Evolutionary conservation across 1,140 invertebrate genomes (phyloP).

Genomic region (Eriosoma lanigerum): DNA sequence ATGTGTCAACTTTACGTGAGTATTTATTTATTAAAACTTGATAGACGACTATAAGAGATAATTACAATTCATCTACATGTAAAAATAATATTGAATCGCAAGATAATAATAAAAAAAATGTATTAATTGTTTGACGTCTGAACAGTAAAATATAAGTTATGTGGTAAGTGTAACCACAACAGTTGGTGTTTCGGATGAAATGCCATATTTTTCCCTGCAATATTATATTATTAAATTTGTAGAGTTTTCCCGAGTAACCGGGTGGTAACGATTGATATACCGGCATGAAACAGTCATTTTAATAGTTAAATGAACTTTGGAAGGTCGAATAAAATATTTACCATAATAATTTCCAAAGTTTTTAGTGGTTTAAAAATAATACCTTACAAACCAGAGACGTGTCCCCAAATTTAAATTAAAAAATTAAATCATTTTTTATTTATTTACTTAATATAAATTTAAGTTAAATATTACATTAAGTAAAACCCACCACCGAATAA

Average conservation of each 20-base stretch:
- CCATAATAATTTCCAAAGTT: background rate
- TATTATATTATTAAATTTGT: constrained; percentile 6
- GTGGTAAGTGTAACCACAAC: background rate
- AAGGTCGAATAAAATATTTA: constrained; percentile 30
- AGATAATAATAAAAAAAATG: background rate
- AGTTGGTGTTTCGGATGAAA: background rate
- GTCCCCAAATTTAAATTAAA: too few species aligned
- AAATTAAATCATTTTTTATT: too few species aligned
- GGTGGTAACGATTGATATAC: background rate
- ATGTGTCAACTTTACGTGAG: constrained; percentile 68
- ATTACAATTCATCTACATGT: background rate
- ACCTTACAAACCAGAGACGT: too few species aligned
- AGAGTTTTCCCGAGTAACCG: background rate
- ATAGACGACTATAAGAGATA: background rate
- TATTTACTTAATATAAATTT: too few species aligned
- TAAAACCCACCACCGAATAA: too few species aligned
- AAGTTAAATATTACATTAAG: too few species aligned
- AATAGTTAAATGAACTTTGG: background rate
- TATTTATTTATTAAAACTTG: constrained; percentile 50
- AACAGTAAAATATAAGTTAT: background rate
- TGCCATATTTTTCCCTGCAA: background rate
- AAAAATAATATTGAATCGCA: background rate
- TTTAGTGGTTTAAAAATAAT: background rate
- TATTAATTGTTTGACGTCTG: background rate
- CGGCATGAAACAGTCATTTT: background rate